Evolutionary conservation across 2,113 vertebrate species (phyloP).

Genomic region (Trachemys scripta): DNA sequence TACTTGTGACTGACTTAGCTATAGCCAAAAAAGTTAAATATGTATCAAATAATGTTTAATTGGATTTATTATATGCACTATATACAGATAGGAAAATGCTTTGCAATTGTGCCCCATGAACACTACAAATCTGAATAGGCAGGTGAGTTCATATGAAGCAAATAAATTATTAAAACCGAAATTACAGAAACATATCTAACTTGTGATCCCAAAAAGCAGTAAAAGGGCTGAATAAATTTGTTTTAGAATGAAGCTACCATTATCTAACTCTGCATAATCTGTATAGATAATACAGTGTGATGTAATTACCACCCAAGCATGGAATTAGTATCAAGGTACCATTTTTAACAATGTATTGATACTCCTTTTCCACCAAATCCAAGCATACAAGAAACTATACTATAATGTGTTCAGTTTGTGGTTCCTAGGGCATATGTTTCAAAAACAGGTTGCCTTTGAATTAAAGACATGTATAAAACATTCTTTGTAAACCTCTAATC

Average conservation of each 20-base stretch:
- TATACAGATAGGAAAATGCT: constrained; percentile 88
- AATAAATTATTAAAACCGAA: constrained; percentile 84
- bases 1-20: constrained; percentile 85
- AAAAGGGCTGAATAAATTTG: constrained; percentile 63
- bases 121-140: constrained; percentile 77
- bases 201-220: constrained; percentile 53
- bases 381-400: constrained; percentile 72
- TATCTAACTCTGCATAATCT: constrained; percentile 56
- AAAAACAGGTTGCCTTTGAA: constrained; percentile 72
- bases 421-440: constrained; percentile 70
- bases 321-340: constrained; percentile 75
- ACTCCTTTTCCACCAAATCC: constrained; percentile 61
- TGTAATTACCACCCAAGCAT: constrained; percentile 68
- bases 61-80: constrained; percentile 89
- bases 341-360: constrained; percentile 63
- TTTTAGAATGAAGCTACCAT: constrained; percentile 74
- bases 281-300: constrained; percentile 63
- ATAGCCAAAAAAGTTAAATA: constrained; percentile 88
- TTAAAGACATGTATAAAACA: constrained; percentile 80
- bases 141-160: constrained; percentile 78
- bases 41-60: constrained; percentile 90
- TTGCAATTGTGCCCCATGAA: constrained; percentile 81
- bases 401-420: constrained; percentile 55
- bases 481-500: constrained; percentile 80
- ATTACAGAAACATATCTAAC: constrained; percentile 72